Conservation (phyloP, 2,113 vertebrate genomes). For the Mus spicilegus region DNA sequence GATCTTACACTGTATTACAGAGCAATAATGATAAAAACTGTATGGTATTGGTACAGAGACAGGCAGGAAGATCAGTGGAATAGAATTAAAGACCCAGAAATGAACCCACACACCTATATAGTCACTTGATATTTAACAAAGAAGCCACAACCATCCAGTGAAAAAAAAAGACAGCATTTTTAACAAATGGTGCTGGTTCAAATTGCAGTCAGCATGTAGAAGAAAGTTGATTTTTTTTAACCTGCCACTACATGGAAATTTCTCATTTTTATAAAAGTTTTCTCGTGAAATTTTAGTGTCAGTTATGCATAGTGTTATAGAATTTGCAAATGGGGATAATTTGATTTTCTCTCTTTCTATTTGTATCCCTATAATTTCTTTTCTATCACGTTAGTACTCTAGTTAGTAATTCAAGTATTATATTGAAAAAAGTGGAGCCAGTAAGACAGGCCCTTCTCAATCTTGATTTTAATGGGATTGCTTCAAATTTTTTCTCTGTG, state of each 20-base stretch:
- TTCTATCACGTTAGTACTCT: background rate
- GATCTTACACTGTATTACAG: no score
- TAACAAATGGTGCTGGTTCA: no score
- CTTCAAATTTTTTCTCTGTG: background rate
- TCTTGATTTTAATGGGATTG: background rate
- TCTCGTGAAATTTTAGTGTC: background rate
- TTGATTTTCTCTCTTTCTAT: background rate
- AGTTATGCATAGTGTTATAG: background rate
- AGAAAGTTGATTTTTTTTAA: background rate
- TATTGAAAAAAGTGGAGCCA: background rate
- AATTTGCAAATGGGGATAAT: background rate
- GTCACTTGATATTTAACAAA: no score
- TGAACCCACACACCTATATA: no score
- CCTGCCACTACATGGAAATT: background rate
- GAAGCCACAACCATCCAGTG: no score
- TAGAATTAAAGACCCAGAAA: no score
- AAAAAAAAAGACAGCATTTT: no score
- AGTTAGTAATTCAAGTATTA: background rate
- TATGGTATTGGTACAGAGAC: no score
- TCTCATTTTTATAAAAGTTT: background rate
- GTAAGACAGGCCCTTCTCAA: background rate
- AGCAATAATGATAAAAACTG: no score
- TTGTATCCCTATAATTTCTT: background rate
- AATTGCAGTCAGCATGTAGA: no score
- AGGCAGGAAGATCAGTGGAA: no score